phyloP scores from a whole-genome alignment of 2,113 vertebrate species.

The Alaudala cheleensis region DNA sequence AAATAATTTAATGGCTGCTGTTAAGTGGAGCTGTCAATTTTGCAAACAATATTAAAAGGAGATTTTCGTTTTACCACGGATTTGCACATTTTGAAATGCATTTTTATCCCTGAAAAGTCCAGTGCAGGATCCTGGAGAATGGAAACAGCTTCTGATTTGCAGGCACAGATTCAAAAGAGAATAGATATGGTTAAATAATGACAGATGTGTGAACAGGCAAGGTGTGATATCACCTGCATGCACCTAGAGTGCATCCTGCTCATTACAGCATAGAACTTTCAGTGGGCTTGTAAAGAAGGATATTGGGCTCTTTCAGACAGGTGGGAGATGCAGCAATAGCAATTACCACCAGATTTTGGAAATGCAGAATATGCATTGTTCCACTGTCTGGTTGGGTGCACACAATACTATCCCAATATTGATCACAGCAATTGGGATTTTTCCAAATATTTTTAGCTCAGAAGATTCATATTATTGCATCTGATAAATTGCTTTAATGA shows the following conservation, averaged over 20 bases:
- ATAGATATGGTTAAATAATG: slow-evolving; percentile 23
- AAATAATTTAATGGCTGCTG: slow-evolving; percentile 74
- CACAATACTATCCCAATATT: not conserved
- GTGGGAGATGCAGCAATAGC: not conserved
- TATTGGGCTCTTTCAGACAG: not conserved
- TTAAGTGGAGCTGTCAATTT: slow-evolving; percentile 72
- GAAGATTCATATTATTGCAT: not conserved
- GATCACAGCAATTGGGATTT: not conserved
- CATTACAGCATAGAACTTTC: not conserved
- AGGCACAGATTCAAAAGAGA: slow-evolving; percentile 20
- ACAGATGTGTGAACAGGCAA: not conserved
- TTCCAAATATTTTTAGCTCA: not conserved
- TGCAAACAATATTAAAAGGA: slow-evolving; percentile 63
- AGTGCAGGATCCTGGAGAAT: slow-evolving; percentile 29
- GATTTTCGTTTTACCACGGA: slow-evolving; percentile 61
- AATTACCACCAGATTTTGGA: not conserved
- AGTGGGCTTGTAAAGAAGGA: not conserved
- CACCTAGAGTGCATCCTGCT: not conserved
- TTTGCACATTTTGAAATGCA: slow-evolving; percentile 48
- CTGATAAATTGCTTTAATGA: not conserved
- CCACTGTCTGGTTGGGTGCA: not conserved
- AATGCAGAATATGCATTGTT: not conserved
- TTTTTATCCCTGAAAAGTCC: slow-evolving; percentile 61
- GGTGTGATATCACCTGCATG: not conserved
- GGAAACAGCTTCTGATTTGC: slow-evolving; percentile 9